A percentile compares a stretch with the other conserved stretches of the same genome.
Evolutionary conservation across 1,140 invertebrate genomes (phyloP).

Genomic region (Sarcophaga bullata): DNA sequence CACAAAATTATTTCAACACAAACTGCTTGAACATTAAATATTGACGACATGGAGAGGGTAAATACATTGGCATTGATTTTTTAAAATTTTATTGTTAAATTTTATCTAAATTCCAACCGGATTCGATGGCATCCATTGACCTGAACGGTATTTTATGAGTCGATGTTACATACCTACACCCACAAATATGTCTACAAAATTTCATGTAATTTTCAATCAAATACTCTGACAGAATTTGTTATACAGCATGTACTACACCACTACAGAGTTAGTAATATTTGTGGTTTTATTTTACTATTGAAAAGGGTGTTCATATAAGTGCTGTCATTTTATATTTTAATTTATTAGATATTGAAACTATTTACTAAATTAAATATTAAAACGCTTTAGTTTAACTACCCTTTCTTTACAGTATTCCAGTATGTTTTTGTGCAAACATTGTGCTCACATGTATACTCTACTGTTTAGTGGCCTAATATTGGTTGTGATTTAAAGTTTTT

Average conservation of each 20-base stretch:
- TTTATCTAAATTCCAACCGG: not conserved
- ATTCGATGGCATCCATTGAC: no score
- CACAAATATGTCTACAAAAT: not conserved
- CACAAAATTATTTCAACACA: conserved; percentile 9
- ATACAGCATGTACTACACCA: no score
- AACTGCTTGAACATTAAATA: not conserved
- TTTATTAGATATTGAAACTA: no score
- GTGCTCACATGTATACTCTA: not conserved
- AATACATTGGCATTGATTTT: not conserved
- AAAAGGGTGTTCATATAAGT: no score
- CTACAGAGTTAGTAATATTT: no score
- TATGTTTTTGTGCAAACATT: not conserved
- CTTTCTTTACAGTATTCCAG: not conserved
- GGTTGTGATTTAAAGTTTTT: not conserved
- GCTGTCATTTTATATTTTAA: no score
- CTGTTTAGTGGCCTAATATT: conserved; percentile 10
- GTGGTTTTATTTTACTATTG: no score
- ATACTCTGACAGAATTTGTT: no score
- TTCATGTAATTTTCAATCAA: no score
- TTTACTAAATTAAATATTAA: no score
- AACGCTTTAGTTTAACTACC: no score
- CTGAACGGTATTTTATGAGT: no score
- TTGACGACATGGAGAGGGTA: not conserved
- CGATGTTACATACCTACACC: not conserved
- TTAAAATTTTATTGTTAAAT: not conserved